Percentiles rank a stretch among this genome's conserved stretches.
Evolutionary conservation across 2,113 vertebrate genomes (phyloP).

Genomic region (Chionomys nivalis): DNA sequence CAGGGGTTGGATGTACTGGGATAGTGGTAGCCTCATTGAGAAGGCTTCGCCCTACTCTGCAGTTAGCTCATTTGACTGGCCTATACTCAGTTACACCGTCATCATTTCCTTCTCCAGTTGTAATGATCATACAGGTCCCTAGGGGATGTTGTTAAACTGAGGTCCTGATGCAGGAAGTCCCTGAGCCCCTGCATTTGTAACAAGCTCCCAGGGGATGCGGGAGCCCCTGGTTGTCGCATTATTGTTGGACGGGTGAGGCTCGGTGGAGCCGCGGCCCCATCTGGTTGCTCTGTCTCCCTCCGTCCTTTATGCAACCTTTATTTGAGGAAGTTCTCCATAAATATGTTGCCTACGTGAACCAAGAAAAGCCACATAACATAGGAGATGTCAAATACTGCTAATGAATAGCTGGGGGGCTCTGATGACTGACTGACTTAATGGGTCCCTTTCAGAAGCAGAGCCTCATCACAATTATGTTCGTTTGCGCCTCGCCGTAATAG

Average conservation of each 20-base stretch:
- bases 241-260: neutral
- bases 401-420: neutral
- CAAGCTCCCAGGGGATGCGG: neutral
- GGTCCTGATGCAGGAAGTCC: neutral
- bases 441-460: slow-evolving; percentile 40
- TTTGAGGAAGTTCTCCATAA: neutral
- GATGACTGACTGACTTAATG: slow-evolving; percentile 58
- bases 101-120: neutral
- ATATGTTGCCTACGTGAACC: neutral
- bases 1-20: neutral
- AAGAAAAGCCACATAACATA: neutral
- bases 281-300: fast-evolving
- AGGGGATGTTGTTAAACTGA: neutral
- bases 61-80: neutral
- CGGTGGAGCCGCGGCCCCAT: fast-evolving
- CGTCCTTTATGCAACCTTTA: neutral
- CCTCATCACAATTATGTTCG: slow-evolving; percentile 55
- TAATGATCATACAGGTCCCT: neutral
- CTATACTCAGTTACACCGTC: neutral
- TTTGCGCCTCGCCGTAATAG: slow-evolving; percentile 74
- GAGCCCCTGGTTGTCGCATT: neutral
- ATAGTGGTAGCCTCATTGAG: neutral
- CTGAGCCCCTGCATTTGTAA: neutral
- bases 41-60: neutral
- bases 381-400: neutral